phyloP scores from a whole-genome alignment of 1,140 invertebrate genomes.

The Drosophila neocordata region DNA sequence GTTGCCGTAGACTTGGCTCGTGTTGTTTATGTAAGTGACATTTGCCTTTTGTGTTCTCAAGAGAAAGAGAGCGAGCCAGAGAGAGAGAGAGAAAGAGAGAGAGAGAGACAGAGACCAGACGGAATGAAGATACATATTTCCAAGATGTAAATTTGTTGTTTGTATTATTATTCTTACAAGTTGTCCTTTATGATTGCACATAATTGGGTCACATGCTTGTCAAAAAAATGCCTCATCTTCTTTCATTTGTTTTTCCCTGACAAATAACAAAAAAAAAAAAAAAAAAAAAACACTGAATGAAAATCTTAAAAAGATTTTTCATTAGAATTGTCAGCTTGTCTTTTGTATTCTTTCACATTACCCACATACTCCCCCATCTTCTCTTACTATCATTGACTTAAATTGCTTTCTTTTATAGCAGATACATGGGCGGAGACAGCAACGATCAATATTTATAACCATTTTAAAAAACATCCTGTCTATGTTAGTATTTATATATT shows the following conservation, averaged over 20 bases:
- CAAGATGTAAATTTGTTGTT: conserved; percentile 61
- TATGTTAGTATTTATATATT: no score
- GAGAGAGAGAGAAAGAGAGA: not conserved
- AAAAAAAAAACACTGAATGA: not conserved
- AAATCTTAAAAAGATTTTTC: conserved; percentile 61
- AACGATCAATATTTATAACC: no score
- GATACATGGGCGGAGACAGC: conserved; percentile 1
- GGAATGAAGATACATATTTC: conserved; percentile 10
- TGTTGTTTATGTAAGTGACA: conserved; percentile 70
- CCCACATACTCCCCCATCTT: not conserved
- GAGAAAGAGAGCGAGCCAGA: not conserved
- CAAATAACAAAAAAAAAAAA: not conserved
- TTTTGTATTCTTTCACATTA: conserved; percentile 24
- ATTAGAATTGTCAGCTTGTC: conserved; percentile 71
- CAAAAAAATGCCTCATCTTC: conserved; percentile 48
- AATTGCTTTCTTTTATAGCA: conserved; percentile 63
- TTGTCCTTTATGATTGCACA: conserved; percentile 62
- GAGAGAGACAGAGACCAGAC: not conserved
- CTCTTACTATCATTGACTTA: conserved; percentile 39
- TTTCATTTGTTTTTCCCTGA: not conserved
- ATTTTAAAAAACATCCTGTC: no score
- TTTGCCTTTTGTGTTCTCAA: conserved; percentile 61
- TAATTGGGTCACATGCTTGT: conserved; percentile 80
- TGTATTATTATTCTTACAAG: conserved; percentile 59
- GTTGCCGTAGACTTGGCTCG: conserved; percentile 49